Base-by-base conservation (phyloP, 2,113 vertebrate genomes). In the Otolemur garnettii region DNA sequence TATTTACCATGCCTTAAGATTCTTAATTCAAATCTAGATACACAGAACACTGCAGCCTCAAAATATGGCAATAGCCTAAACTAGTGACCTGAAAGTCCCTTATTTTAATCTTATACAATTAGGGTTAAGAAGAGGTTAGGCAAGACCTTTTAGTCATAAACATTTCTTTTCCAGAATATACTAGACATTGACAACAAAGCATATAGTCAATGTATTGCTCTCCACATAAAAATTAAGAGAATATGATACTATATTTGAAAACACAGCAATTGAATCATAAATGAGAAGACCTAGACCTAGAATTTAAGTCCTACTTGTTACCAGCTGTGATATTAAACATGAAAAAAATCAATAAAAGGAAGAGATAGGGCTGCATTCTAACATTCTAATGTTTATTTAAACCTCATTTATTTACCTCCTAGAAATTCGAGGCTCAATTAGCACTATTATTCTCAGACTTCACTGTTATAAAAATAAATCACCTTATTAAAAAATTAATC, bases 401-500 rank as follows among this genome's bases (percentile, higher is more conserved):
- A 62, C 2, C 24, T 92, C 57, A 91, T 38, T 80, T 84, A 87
- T 68, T 68, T 62, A 92, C 24, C 26, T 92, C 35, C 62, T 55
- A 82, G 55, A 93, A 82, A 93, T 59, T 78, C 35, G 71, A 50
- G 35, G 45, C 62, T 83, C 35, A 78, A 71, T 55, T n/a, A 69
- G 42, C 28, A 94, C 59, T 80, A 45, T 19, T 50, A 59, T 72
- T 83, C 50, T 84, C 19, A 91, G 86, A 28, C 35, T 93, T 24
- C 38, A 82, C 42, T 50, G 8, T 55, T 71, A 85, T 50, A 89
- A 90, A 83, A 92, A 55, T 57, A 96, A 81, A 53, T 72, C 24
- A 78, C 26, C 21, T 33, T 88, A 94, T 88, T 84, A 92, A 95
- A 95, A 81, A 86, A 91, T 71, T 80, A 81, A 86, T 88, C 60